phyloP scores from a whole-genome alignment of 2,113 vertebrate species.

The Onychorhynchus coronatus region DNA sequence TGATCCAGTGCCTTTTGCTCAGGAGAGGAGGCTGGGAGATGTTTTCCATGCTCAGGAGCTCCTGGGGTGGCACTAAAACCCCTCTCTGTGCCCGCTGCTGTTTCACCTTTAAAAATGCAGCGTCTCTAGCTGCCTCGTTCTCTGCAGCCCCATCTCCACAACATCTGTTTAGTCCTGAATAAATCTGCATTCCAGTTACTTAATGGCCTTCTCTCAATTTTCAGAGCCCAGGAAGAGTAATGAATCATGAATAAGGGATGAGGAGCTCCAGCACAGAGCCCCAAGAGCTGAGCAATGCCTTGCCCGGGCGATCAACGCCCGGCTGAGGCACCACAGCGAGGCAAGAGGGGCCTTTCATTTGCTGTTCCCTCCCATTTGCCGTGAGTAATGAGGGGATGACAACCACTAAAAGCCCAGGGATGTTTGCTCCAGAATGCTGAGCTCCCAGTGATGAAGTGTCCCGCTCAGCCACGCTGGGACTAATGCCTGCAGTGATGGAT shows the following conservation, averaged over 20 bases:
- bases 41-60: not conserved
- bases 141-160: not conserved
- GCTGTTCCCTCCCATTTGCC: not conserved
- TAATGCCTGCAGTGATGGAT: not conserved
- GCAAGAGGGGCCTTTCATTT: not conserved
- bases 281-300: not conserved
- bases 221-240: constrained; percentile 12
- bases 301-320: not conserved
- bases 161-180: constrained; percentile 46
- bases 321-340: not conserved
- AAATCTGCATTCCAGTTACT: constrained; percentile 28
- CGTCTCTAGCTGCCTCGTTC: not conserved
- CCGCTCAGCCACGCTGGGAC: not conserved
- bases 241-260: constrained; percentile 43
- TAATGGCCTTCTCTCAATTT: constrained; percentile 8
- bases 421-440: not conserved
- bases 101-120: not conserved
- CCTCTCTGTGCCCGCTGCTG: not conserved
- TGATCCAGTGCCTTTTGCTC: not conserved
- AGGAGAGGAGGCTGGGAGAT: not conserved
- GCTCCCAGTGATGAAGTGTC: not conserved
- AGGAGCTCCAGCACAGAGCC: not conserved
- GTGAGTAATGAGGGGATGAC: constrained; percentile 9
- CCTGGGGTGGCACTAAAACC: not conserved
- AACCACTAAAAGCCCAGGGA: not conserved